phyloP scores from a whole-genome alignment of 2,113 vertebrate species.

The Mesoclemmys tuberculata region DNA sequence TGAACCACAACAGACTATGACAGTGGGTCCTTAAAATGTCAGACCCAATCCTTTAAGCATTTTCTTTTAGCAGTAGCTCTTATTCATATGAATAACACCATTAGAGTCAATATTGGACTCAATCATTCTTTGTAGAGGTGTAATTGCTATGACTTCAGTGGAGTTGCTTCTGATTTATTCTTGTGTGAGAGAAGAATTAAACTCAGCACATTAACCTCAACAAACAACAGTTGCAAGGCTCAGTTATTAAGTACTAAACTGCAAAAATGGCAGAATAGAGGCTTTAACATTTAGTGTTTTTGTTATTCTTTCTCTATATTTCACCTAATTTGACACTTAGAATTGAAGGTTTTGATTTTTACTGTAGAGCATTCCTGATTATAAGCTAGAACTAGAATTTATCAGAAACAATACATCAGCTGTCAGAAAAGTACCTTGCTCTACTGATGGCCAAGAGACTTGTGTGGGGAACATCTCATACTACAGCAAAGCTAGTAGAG shows the following conservation, averaged over 20 bases:
- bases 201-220: rapidly evolving
- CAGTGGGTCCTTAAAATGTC: not conserved
- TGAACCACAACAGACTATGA: not conserved
- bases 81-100: not conserved
- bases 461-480: not conserved
- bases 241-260: not conserved
- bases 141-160: not conserved
- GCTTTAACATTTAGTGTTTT: not conserved
- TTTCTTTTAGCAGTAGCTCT: not conserved
- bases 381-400: not conserved
- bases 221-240: not conserved
- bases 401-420: not conserved
- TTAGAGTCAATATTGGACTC: not conserved
- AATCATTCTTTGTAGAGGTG: not conserved
- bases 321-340: not conserved
- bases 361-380: not conserved
- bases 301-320: not conserved
- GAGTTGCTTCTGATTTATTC: not conserved
- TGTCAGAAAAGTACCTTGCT: not conserved
- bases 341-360: not conserved
- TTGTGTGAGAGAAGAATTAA: not conserved
- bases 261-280: not conserved
- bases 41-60: rapidly evolving
- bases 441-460: not conserved
- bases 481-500: not conserved